Base-by-base conservation (phyloP, 2,113 vertebrate species). In the Psophia crepitans region DNA sequence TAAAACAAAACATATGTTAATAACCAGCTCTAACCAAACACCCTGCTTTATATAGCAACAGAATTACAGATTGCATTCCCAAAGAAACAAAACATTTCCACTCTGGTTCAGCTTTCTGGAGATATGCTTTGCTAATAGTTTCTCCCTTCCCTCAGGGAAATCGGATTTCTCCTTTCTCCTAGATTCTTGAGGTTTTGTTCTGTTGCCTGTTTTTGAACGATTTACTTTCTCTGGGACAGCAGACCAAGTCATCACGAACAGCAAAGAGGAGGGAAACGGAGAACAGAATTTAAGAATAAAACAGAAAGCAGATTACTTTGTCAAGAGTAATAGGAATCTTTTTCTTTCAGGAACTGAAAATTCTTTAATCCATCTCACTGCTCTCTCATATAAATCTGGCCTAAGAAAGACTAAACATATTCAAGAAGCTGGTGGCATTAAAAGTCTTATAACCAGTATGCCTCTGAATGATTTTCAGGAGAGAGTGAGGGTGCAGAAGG, bases 1-100 rank as follows among this genome's bases (percentile, higher is more conserved):
- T 95, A 86, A 95, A 91, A 48, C 24, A 90, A 93, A 96, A 89
- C 87, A 82, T 60, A 84, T 79, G 80, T 70, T 66, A 92, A 86
- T 41, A 89, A 81, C 48, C n/a, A 82, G 51, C n/a, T 75, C 43
- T 58, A 96, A 91, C 48, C 35, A 89, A 92, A 84, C 22, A 84
- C 3, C 1, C 71, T 58, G 54, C 76, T 96, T 86, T 92, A 90
- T 66, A 76, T 30, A 90, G 81, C 33, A 89, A 81, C 23, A 96
- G 91, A 87, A 95, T 75, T 82, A 66, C 32, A 89, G 57, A 91
- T 2, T 68, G 48, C 43, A 76, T 87, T 91, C 60, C 48, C 57
- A 81, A 82, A 92, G 43, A 96, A 91, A 95, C 33, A 84, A 94
- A 87, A 84, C 51, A 63, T 84, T 92, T 92, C 37, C 43, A 89